Evolutionary conservation across 2,888 invertebrate species (phyloP).

Genomic region (Stegana nigrithorax): DNA sequence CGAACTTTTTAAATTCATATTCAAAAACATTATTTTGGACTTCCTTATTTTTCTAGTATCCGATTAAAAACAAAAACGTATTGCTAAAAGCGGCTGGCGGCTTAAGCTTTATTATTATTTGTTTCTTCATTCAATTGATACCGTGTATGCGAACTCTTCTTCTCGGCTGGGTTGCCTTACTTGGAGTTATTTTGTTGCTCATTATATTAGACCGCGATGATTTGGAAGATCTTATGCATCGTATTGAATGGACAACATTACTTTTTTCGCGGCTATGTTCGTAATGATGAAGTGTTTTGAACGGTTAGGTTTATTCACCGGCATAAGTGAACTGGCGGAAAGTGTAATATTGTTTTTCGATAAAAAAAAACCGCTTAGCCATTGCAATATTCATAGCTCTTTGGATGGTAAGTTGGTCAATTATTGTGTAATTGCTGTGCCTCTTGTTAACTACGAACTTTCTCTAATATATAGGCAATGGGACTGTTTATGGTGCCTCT

Average conservation of each 20-base stretch:
- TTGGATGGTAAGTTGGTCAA: constrained; percentile 81
- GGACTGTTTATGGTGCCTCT: constrained; percentile 89
- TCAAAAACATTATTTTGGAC: neutral
- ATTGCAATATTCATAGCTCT: constrained; percentile 83
- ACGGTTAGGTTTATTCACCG: constrained; percentile 81
- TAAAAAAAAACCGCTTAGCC: constrained; percentile 73
- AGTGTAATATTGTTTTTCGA: constrained; percentile 75
- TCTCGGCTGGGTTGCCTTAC: constrained; percentile 87
- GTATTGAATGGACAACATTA: constrained; percentile 68
- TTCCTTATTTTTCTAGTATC: constrained; percentile 75
- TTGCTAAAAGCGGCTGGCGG: constrained; percentile 80
- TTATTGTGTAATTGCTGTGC: constrained; percentile 81
- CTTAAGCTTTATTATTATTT: constrained; percentile 77
- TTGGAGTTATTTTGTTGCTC: constrained; percentile 83
- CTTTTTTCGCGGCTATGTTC: constrained; percentile 69
- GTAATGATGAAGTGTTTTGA: constrained; percentile 75
- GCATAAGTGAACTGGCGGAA: constrained; percentile 82
- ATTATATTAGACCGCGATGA: constrained; percentile 77
- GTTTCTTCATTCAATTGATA: constrained; percentile 87
- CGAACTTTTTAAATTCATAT: neutral
- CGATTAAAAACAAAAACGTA: constrained; percentile 80
- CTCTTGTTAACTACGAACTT: constrained; percentile 88
- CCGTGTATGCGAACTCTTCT: constrained; percentile 79
- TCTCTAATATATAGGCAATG: constrained; percentile 91
- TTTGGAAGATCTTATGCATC: constrained; percentile 66